Percentiles rank a stretch among this genome's conserved stretches.
These are phyloP conservation scores for Tiphia femorata DNA, from an alignment of 2,888 invertebrate species.

Conservation along the genomic window DNA sequence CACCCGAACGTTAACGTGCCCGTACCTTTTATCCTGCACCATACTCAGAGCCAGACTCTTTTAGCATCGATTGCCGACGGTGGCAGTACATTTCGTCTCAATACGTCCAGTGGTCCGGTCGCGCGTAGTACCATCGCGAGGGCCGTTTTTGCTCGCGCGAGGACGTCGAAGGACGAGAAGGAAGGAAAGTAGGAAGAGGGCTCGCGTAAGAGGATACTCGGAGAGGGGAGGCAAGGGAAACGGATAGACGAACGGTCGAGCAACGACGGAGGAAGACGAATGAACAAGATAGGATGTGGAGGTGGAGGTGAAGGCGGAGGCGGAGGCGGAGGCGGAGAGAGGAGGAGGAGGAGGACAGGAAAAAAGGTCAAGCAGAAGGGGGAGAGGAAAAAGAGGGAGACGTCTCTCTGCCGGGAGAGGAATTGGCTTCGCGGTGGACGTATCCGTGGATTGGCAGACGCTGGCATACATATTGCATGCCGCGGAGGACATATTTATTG, in stretches of 20 bases:
- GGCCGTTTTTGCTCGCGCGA: constrained; percentile 21
- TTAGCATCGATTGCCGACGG: constrained; percentile 38
- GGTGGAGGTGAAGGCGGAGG: not conserved
- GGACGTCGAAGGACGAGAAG: constrained; percentile 1
- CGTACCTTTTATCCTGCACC: not conserved
- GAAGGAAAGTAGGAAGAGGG: not conserved
- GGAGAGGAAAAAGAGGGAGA: constrained; percentile 11
- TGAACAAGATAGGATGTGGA: not conserved
- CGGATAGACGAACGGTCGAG: not conserved
- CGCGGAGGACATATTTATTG: constrained; percentile 62
- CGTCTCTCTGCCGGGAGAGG: constrained; percentile 15
- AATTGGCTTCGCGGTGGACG: constrained; percentile 37
- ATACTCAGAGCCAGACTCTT: not conserved
- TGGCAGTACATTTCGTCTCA: constrained; percentile 46
- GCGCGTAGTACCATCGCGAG: constrained; percentile 34
- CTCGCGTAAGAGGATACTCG: not conserved
- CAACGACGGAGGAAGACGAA: not conserved
- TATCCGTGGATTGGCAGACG: constrained; percentile 52
- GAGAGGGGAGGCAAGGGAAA: not conserved
- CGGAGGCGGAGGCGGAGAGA: not conserved
- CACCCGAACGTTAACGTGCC: no score
- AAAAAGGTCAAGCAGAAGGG: constrained; percentile 24
- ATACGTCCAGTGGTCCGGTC: constrained; percentile 39
- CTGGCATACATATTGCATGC: constrained; percentile 65
- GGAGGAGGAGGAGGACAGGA: constrained; percentile 8